These are phyloP conservation scores for Lycodopsis pacificus DNA, from an alignment of 2,797 vertebrate genomes.

Conservation along the genomic window DNA sequence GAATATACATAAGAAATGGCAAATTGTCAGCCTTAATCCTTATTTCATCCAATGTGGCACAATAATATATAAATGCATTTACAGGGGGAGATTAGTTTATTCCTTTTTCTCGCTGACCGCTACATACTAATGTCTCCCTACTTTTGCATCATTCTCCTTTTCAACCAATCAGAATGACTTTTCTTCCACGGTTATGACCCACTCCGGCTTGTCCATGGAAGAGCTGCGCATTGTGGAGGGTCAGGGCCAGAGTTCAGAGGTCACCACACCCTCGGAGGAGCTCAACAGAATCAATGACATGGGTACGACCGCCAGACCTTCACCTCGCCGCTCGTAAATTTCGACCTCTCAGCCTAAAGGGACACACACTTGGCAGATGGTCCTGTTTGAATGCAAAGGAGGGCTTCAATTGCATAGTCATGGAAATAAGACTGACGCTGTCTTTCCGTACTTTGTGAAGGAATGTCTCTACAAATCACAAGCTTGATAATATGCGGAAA, in stretches of 20 bases:
- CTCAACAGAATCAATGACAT: slow-evolving; percentile 92
- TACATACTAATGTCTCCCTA: slow-evolving; percentile 50
- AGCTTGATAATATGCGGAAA: slow-evolving; percentile 23
- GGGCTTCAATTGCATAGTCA: slow-evolving; percentile 53
- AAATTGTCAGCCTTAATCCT: neutral
- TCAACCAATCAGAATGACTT: slow-evolving; percentile 87
- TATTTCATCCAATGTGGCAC: neutral
- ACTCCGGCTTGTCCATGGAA: slow-evolving; percentile 93
- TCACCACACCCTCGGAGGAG: slow-evolving; percentile 94
- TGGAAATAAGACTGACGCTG: slow-evolving; percentile 57
- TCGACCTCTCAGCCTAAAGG: slow-evolving; percentile 24
- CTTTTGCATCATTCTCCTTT: slow-evolving; percentile 1
- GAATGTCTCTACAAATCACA: slow-evolving; percentile 48
- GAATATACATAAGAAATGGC: neutral
- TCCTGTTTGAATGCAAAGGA: slow-evolving; percentile 55
- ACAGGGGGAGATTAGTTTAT: slow-evolving; percentile 7
- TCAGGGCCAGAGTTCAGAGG: slow-evolving; percentile 95
- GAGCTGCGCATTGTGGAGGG: slow-evolving; percentile 98
- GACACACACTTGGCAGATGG: slow-evolving; percentile 73
- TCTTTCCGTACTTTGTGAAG: slow-evolving; percentile 43
- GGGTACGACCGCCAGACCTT: slow-evolving; percentile 83
- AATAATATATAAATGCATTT: neutral
- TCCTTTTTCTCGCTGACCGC: neutral
- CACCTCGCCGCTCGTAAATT: slow-evolving; percentile 56
- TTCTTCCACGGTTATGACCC: slow-evolving; percentile 89